Evolutionary conservation across 2,113 vertebrate genomes (phyloP), one percentile per base, ranked within the genome.

Genomic region (Pontoporia blainvillei): DNA sequence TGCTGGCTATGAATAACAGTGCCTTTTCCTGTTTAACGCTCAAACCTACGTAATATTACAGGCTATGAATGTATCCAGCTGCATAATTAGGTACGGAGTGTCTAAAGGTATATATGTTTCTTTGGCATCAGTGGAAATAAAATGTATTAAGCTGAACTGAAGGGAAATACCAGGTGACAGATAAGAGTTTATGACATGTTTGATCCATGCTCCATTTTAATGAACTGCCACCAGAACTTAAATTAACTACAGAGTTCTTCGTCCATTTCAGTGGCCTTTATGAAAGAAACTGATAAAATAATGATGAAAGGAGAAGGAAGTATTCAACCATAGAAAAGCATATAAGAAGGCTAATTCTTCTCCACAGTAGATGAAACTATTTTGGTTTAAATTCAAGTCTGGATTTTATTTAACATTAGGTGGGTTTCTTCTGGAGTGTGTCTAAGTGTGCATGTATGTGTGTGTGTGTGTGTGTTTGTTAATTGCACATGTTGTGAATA

Each of bases 1-100:
- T 97, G 86, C 97, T 90, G 94, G 95, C 98, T 97, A 98, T 97
- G 98, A 97, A 98, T 97, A 98, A 97, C 52, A 85, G 95, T 94
- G 41, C 71, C 94, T 95, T 91, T 41, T 89, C 93, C 94, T 79
- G 90, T 83, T 95, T 96, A 90, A 66, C 2, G 84, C 94, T 97
- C 82, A 72, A 69, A 81, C 96, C 96, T 96, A 97, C 95, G 96
- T 90, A 67, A 93, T 97, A 81, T 95, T 97, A 34, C 84, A 93
- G 95, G 95, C 97, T 97, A 97, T 95, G 97, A 95, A 97, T 89
- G 87, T 78, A 97, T 87, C 72, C 5, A 85, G 82, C 69, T 89
- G 79, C 96, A 96, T 96, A 95, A 94, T 97, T 96, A 98, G 95
- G 44, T 95, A 81, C 41, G 84, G 95, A 94, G 79, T 85, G 3